Evolutionary conservation across 2,113 vertebrate species (phyloP).

Genomic region (Galeopterus variegatus): DNA sequence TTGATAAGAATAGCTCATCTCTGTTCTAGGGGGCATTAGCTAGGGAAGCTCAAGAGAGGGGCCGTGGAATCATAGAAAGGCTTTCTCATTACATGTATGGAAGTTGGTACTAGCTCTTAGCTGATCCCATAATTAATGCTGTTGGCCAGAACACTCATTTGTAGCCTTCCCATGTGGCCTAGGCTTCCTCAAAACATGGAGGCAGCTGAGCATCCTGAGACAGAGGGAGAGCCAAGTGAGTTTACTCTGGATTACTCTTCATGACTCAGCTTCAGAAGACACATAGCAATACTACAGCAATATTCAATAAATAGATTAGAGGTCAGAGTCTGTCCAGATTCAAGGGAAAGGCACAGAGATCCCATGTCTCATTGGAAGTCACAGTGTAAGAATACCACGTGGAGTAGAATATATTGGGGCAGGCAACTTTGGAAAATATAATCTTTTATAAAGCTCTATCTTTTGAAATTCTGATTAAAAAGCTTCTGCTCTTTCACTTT

Average conservation of each 20-base stretch:
- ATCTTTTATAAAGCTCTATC: not conserved
- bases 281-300: not conserved
- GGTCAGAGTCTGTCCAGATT: not conserved
- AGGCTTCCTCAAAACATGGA: not conserved
- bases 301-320: too few relatives aligned
- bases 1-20: not conserved
- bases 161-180: not conserved
- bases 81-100: not conserved
- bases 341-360: not conserved
- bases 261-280: not conserved
- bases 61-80: not conserved
- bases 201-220: not conserved
- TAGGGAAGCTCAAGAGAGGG: not conserved
- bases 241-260: not conserved
- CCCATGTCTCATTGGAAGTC: not conserved
- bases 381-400: not conserved
- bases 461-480: not conserved
- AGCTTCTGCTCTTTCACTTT: not conserved
- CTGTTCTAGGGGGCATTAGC: not conserved
- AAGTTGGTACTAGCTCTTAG: not conserved
- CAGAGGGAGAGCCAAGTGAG: not conserved
- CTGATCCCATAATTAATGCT: not conserved
- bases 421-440: not conserved
- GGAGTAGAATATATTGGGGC: not conserved
- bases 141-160: not conserved